These are phyloP conservation scores for Cebidichthys violaceus DNA, from an alignment of 2,113 vertebrate genomes.

Conservation along the genomic window DNA sequence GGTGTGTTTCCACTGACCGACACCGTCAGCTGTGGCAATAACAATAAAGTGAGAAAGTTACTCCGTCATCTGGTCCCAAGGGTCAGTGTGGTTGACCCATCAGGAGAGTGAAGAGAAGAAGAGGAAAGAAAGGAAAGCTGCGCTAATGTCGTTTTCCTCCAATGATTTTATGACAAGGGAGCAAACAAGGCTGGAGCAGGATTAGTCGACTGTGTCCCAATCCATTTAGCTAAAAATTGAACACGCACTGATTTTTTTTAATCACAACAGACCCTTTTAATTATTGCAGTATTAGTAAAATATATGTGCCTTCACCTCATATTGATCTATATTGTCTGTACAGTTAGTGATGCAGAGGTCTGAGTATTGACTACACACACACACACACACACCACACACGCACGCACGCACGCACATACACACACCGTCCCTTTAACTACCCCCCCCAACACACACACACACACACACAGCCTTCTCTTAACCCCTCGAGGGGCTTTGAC, in stretches of 20 bases:
- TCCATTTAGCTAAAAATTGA: constrained; percentile 77
- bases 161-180: constrained; percentile 81
- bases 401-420: neutral
- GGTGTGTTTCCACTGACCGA: constrained; percentile 18
- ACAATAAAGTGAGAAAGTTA: constrained; percentile 36
- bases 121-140: constrained; percentile 19
- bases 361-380: constrained; percentile 69
- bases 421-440: constrained; percentile 1
- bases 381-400: constrained; percentile 22
- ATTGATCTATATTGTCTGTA: constrained; percentile 82
- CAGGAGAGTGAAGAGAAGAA: constrained; percentile 8
- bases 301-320: constrained; percentile 81
- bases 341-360: constrained; percentile 73
- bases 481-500: constrained; percentile 66
- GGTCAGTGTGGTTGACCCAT: constrained; percentile 38
- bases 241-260: constrained; percentile 79
- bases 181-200: constrained; percentile 71
- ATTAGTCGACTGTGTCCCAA: constrained; percentile 76
- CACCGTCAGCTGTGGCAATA: constrained; percentile 21
- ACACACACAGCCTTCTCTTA: constrained; percentile 38
- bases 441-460: constrained; percentile 22
- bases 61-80: constrained; percentile 10
- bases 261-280: constrained; percentile 81
- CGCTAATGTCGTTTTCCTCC: constrained; percentile 71
- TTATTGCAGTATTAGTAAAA: constrained; percentile 84